phyloP scores from a whole-genome alignment of 1,140 invertebrate species.

The Rhyzopertha dominica region DNA sequence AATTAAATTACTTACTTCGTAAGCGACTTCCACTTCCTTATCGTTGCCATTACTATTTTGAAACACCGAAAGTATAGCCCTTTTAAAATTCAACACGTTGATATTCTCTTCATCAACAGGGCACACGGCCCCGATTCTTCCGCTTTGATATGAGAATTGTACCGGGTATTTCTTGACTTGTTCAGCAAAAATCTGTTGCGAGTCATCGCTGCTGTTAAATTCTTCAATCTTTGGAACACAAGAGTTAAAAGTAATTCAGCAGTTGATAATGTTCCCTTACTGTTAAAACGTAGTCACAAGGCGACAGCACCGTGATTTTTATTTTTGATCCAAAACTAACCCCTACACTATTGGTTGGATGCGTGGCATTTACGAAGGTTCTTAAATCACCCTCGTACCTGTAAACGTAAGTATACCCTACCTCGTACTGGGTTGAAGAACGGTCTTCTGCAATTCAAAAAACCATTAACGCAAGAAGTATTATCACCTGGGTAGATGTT shows the following conservation, averaged over 20 bases:
- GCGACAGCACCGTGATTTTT: constrained; percentile 6
- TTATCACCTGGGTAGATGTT: neutral
- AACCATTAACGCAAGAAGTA: neutral
- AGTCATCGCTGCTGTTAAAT: neutral
- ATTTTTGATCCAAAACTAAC: constrained; percentile 11
- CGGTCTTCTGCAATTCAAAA: constrained; percentile 7
- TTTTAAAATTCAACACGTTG: constrained; percentile 63
- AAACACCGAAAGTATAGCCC: constrained; percentile 60
- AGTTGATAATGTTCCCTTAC: no score
- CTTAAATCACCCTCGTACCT: constrained; percentile 8
- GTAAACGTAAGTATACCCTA: constrained; percentile 14
- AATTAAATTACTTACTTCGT: constrained; percentile 32
- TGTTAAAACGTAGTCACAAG: constrained; percentile 18
- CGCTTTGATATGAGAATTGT: constrained; percentile 52
- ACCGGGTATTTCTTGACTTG: constrained; percentile 1
- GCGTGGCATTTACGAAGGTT: constrained; percentile 14
- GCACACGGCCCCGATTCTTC: constrained; percentile 52
- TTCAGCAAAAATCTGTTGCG: neutral
- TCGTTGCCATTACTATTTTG: constrained; percentile 67
- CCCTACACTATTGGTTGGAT: constrained; percentile 1
- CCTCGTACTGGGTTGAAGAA: constrained; percentile 12
- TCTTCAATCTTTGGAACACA: constrained; percentile 5
- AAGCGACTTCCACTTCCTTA: constrained; percentile 54
- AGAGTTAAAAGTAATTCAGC: no score
- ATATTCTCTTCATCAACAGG: constrained; percentile 49